Base-by-base conservation (phyloP, 2,113 vertebrate species). In the Sitta europaea region DNA sequence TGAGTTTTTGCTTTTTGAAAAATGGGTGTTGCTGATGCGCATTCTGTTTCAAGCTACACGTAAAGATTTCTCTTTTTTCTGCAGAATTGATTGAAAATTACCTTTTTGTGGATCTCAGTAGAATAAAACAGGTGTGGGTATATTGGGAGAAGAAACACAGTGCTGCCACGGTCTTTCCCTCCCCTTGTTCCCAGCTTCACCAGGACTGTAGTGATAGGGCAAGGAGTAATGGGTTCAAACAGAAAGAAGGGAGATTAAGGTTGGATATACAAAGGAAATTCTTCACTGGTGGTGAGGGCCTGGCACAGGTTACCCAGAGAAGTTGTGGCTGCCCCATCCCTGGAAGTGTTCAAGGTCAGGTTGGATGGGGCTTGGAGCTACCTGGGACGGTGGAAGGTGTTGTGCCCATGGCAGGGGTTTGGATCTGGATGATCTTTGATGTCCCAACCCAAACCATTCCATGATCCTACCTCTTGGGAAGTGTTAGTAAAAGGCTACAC, bases 351-450 rank as follows among this genome's bases (percentile, higher is more conserved):
- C 40, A 27, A 31, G 38, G 40, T 24, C 20, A 27, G 35, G 35
- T 2, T 55, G 55, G 55, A 55, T 0, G 0, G 47, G 2, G 16
- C 55, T 42, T 5, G 1, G 35, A 75, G 71, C 22, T 42, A 0
- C 31, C 47, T 48, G 47, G 17, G 8, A 3, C 4, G 31, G 29
- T 54, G 78, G 47, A 23, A 3, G 4, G 21, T 61, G 53, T 35
- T n/a, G 38, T 81, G n/a, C 4, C 45, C 24, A 5, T 47, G 61
- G 61, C 38, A 47, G 5, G 8, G 22, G 6, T 2, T 61, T 54
- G 40, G 42, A 55, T 15, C 25, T 62, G 55, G 22, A 16, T 76
- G 19, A 59, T 23, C 22, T 55, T 36, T 28, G 24, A 35, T 25
- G 22, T 76, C 31, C 10, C 47, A 35, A 11, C 21, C 21, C 70